Conservation (phyloP, 1,140 invertebrate genomes). For the Eumeta japonica region DNA sequence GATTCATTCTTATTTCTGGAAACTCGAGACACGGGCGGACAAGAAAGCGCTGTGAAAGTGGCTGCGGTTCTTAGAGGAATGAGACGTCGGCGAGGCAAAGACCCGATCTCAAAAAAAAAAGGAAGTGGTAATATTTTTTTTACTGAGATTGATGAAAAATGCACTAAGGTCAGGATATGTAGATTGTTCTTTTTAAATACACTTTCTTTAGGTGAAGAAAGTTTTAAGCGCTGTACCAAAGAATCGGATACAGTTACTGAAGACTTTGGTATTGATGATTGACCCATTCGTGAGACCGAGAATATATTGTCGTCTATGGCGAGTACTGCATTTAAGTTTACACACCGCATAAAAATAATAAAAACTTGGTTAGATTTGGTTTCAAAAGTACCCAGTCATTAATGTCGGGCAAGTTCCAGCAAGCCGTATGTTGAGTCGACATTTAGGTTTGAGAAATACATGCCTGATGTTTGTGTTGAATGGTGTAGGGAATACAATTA, state of each 20-base stretch:
- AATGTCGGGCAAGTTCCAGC: not conserved
- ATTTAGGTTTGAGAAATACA: constrained; percentile 1
- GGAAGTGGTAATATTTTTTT: not conserved
- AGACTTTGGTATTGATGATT: too few relatives aligned
- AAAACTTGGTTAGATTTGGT: not conserved
- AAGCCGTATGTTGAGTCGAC: constrained; percentile 3
- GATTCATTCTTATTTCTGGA: constrained; percentile 1
- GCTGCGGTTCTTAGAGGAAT: not conserved
- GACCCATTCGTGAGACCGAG: too few relatives aligned
- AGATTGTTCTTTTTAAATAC: constrained; percentile 4
- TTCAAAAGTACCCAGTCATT: constrained; percentile 2
- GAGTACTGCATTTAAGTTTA: too few relatives aligned
- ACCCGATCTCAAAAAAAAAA: not conserved
- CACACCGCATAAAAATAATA: not conserved
- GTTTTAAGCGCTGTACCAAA: not conserved
- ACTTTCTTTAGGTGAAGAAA: constrained; percentile 1
- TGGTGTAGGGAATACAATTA: constrained; percentile 1
- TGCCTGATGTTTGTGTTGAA: not conserved
- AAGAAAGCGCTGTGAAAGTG: not conserved
- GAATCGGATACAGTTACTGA: not conserved
- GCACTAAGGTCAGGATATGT: not conserved
- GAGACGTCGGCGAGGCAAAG: not conserved
- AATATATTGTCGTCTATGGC: too few relatives aligned
- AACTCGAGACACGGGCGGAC: not conserved
- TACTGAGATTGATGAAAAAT: not conserved